phyloP scores from a whole-genome alignment of 2,888 invertebrate genomes.

The Drosophila ezoana region DNA sequence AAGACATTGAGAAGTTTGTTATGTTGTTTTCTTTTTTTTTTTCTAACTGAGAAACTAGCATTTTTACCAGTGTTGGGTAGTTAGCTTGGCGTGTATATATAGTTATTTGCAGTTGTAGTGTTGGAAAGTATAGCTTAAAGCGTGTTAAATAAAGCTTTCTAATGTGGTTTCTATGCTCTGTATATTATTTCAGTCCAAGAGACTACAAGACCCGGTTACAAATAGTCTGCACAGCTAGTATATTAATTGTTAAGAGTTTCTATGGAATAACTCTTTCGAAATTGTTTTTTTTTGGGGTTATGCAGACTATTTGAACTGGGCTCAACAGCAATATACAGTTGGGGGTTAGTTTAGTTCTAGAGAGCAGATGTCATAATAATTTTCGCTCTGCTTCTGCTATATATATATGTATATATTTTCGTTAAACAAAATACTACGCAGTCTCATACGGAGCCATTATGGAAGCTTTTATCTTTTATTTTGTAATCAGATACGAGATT shows the following conservation, averaged over 20 bases:
- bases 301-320: constrained; percentile 33
- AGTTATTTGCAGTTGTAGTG: constrained; percentile 17
- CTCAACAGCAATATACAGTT: constrained; percentile 37
- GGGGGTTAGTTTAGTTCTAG: background rate
- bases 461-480: constrained; percentile 59
- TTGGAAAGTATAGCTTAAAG: constrained; percentile 27
- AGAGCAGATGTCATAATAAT: constrained; percentile 1
- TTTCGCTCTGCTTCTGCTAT: constrained; percentile 6
- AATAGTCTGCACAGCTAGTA: constrained; percentile 29
- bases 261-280: background rate
- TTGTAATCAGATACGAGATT: constrained; percentile 64
- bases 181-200: constrained; percentile 56
- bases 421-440: constrained; percentile 71
- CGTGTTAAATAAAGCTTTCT: constrained; percentile 37
- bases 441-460: constrained; percentile 77
- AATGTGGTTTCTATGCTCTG: constrained; percentile 26
- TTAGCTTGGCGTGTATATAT: constrained; percentile 13
- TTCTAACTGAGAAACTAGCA: constrained; percentile 2
- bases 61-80: constrained; percentile 11
- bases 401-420: constrained; percentile 13
- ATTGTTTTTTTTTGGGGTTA: too few species aligned
- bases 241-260: background rate
- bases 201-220: too few species aligned
- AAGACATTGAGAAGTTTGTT: constrained; percentile 41
- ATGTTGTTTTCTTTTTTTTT: background rate